These are phyloP conservation scores for Sula dactylatra DNA, from an alignment of 2,113 vertebrate species.

Conservation along the genomic window DNA sequence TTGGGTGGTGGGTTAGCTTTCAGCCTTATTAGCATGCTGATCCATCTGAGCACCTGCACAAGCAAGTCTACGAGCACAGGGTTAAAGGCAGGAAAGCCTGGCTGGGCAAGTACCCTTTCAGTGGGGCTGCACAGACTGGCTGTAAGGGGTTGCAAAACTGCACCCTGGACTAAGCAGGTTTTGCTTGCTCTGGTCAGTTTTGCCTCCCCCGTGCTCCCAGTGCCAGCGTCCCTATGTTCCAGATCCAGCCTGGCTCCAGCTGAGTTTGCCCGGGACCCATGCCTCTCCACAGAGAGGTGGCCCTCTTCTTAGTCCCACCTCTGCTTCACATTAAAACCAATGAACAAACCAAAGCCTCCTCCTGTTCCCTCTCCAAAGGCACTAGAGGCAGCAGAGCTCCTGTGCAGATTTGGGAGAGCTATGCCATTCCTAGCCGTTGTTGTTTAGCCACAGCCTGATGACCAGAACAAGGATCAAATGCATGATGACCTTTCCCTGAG, in stretches of 20 bases:
- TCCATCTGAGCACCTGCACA: background rate
- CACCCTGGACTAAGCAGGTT: background rate
- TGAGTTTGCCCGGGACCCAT: rapidly evolving
- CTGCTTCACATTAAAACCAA: background rate
- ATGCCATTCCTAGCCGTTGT: rapidly evolving
- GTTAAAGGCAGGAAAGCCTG: background rate
- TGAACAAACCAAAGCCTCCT: background rate
- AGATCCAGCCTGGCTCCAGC: rapidly evolving
- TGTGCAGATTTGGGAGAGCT: background rate
- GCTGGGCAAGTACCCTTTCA: background rate
- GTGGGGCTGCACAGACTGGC: no score
- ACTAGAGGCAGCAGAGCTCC: rapidly evolving
- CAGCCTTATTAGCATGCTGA: background rate
- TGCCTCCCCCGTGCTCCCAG: background rate
- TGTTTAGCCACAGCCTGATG: background rate
- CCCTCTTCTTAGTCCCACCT: background rate
- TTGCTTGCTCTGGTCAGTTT: background rate
- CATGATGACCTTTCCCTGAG: background rate
- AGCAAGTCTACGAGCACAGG: background rate
- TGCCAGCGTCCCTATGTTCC: background rate
- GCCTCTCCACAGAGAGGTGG: background rate
- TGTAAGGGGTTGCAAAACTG: background rate
- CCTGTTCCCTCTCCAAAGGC: background rate
- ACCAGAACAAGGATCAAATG: background rate
- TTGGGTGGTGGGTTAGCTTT: background rate